Conservation (phyloP, 2,797 vertebrate genomes). For the Gallinago solitaria region DNA sequence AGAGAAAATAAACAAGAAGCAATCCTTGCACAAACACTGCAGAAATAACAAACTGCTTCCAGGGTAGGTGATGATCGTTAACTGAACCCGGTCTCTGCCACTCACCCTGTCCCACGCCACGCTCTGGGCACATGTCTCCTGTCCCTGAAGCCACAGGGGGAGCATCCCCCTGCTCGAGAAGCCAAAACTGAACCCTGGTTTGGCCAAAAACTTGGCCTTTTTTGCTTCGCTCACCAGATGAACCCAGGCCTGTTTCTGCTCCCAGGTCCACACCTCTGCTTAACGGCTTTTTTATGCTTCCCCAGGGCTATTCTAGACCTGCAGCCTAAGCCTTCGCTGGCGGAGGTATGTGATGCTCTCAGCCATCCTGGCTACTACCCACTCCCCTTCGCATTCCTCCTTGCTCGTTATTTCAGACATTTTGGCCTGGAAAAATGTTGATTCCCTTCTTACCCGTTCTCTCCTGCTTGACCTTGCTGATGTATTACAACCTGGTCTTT, state of each 20-base stretch:
- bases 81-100: not conserved
- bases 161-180: not conserved
- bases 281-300: constrained; percentile 47
- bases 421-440: not conserved
- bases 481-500: not conserved
- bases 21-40: not conserved
- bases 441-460: not conserved
- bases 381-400: constrained; percentile 31
- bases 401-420: not conserved
- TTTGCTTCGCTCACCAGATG: not conserved
- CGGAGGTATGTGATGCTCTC: not conserved
- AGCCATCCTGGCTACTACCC: constrained; percentile 33
- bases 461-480: not conserved
- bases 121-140: not conserved
- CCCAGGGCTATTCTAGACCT: constrained; percentile 15
- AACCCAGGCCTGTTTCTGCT: not conserved
- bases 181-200: not conserved
- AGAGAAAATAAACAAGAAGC: not conserved
- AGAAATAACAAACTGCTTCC: not conserved
- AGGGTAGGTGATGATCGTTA: not conserved
- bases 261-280: constrained; percentile 43
- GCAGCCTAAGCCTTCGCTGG: constrained; percentile 25
- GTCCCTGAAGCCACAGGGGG: not conserved
- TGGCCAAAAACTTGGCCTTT: not conserved
- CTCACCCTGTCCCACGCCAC: not conserved